A percentile compares a stretch with the other conserved stretches of the same genome.
These are phyloP conservation scores for Zaprionus lineosus DNA, from an alignment of 2,888 invertebrate genomes.

Conservation along the genomic window DNA sequence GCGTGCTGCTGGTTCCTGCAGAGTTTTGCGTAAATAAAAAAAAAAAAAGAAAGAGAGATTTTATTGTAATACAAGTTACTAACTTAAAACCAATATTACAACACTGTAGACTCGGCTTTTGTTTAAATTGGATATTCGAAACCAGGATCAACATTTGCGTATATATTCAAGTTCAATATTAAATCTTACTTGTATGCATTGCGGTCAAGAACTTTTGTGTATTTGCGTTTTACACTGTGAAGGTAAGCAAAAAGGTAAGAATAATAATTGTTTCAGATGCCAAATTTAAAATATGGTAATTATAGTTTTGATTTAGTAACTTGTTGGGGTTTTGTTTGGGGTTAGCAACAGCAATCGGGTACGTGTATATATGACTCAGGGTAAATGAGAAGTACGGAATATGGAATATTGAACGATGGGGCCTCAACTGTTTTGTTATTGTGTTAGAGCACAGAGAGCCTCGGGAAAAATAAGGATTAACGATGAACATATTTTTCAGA, in stretches of 20 bases:
- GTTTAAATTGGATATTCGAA: conserved; percentile 35
- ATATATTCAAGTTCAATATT: neutral
- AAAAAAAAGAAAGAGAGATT: conserved; percentile 37
- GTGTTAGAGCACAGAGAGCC: too few species aligned
- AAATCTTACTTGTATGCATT: conserved; percentile 55
- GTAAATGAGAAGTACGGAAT: too few species aligned
- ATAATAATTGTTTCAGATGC: conserved; percentile 39
- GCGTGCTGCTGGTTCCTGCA: conserved; percentile 75
- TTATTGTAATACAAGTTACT: conserved; percentile 54
- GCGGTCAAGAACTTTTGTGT: conserved; percentile 31
- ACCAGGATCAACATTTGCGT: neutral
- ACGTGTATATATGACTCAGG: neutral
- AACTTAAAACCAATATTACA: conserved; percentile 15
- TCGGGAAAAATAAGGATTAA: too few species aligned
- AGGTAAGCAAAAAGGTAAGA: conserved; percentile 49
- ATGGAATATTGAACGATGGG: too few species aligned
- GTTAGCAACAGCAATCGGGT: conserved; percentile 9
- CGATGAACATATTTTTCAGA: too few species aligned
- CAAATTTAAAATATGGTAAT: conserved; percentile 4
- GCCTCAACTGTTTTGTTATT: too few species aligned
- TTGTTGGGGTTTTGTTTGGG: conserved; percentile 46
- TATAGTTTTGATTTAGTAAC: conserved; percentile 40
- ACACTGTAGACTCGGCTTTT: conserved; percentile 66
- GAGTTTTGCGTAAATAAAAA: conserved; percentile 38
- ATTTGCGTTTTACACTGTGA: conserved; percentile 66